Evolutionary conservation across 2,113 vertebrate genomes (phyloP), one percentile per base, ranked within the genome.

Genomic region (Chunga burmeisteri): DNA sequence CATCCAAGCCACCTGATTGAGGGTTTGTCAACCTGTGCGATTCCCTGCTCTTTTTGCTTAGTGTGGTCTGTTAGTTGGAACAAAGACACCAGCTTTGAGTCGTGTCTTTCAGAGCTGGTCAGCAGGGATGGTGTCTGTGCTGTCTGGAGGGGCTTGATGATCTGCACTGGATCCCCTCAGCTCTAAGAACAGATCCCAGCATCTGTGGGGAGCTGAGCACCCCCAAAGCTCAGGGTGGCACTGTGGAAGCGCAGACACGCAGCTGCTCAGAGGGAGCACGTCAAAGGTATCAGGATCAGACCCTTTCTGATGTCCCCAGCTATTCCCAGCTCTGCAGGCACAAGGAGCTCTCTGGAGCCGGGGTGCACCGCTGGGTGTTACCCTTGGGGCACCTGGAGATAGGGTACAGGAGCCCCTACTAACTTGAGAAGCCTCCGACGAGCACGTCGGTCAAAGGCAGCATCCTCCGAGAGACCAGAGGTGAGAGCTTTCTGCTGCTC

Each of bases 361-460:
- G 16, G 10, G 8, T 30, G 19, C 47, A 20, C 10, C 6, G 8
- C 40, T 88, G 46, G 30, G 13, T 61, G 65, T 20, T 78, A 20
- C 44, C 16, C 40, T 16, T 0, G 0, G 12, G 56, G 40, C 22
- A 44, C 29, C 17, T 20, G 23, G 6, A 91, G 6, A 38, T 9
- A 50, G 29, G 16, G 36, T n/a, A 40, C 0, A 4, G 44, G 42
- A 50, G 52, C 12, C 22, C 38, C 17, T 4, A 67, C 98, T 97
- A 86, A 99, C 99, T 94, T 98, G 91, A 97, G 63, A 50, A 99
- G 97, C 22, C 58, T 97, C 56, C 19, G 90, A 88, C 63, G 52
- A 87, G 68, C 77, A 30, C 26, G n/a, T 32, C 97, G 84, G 55
- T 90, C 63, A 81, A 93, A 56, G 30, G 30, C 36, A 2, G 11